Evolutionary conservation across 2,888 invertebrate genomes (phyloP).

Genomic region (Allophyes oxyacanthae): DNA sequence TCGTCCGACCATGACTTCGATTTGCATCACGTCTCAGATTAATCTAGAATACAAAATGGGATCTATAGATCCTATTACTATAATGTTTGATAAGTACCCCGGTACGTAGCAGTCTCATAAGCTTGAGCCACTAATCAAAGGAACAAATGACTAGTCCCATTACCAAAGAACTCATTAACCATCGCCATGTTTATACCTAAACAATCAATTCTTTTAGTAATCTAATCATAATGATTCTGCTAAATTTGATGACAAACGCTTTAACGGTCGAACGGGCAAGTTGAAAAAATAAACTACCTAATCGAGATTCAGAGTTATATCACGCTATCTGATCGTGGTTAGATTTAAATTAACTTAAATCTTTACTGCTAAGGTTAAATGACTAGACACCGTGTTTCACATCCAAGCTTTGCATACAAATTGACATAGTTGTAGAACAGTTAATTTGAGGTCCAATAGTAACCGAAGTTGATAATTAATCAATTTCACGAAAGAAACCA

Average conservation of each 20-base stretch:
- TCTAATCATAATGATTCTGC: constrained; percentile 28
- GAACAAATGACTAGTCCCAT: constrained; percentile 40
- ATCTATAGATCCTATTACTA: constrained; percentile 11
- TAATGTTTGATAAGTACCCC: constrained; percentile 3
- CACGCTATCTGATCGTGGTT: constrained; percentile 38
- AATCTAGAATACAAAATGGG: constrained; percentile 15
- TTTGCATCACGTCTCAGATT: constrained; percentile 26
- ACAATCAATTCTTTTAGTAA: constrained; percentile 49
- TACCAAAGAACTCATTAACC: constrained; percentile 46
- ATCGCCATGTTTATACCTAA: constrained; percentile 36
- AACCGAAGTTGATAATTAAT: too few species aligned
- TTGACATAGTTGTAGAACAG: too few species aligned
- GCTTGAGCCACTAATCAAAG: constrained; percentile 21
- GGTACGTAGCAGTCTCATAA: constrained; percentile 20
- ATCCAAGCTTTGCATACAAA: too few species aligned
- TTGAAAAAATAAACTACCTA: constrained; percentile 36
- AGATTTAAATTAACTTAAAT: constrained; percentile 18
- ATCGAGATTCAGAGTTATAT: constrained; percentile 22
- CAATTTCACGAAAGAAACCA: too few species aligned
- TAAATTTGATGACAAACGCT: constrained; percentile 39
- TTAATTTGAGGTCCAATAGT: too few species aligned
- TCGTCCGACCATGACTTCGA: constrained; percentile 13
- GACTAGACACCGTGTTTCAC: too few species aligned
- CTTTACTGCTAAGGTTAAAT: constrained; percentile 14
- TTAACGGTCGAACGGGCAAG: constrained; percentile 31